phyloP scores from a whole-genome alignment of 92 coral and sea anemone species.

The Muricea muricata region DNA sequence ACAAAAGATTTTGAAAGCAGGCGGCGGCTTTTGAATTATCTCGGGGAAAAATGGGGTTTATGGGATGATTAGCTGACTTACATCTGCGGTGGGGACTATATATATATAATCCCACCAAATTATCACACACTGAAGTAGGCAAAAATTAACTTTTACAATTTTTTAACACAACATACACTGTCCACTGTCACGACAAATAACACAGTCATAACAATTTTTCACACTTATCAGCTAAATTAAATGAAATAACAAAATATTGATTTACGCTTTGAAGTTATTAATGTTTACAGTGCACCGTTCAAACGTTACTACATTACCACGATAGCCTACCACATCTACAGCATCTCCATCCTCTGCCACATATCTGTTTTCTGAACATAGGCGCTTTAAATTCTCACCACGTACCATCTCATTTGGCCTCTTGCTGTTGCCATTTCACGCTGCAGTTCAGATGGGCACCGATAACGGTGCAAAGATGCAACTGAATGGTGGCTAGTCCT shows the following conservation, averaged over 20 bases:
- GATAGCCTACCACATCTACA: neutral
- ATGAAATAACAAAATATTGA: constrained; percentile 5
- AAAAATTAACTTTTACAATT: neutral
- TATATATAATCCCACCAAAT: constrained; percentile 14
- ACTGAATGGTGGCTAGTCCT: constrained; percentile 18
- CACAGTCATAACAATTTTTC: neutral
- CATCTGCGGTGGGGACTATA: neutral
- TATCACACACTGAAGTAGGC: neutral
- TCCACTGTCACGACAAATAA: constrained; percentile 1
- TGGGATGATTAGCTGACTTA: neutral
- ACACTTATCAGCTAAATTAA: too few relatives aligned
- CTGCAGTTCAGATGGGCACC: too few relatives aligned
- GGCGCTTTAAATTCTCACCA: neutral
- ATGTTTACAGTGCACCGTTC: constrained; percentile 1
- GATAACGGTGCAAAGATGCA: constrained; percentile 26
- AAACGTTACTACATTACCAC: neutral
- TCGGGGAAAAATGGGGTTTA: neutral
- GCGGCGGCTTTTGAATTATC: neutral
- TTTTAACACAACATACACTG: neutral
- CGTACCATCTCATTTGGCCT: neutral
- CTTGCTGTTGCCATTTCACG: too few relatives aligned
- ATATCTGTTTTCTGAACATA: neutral
- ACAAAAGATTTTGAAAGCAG: neutral
- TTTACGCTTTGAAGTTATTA: neutral
- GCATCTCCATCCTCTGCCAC: neutral